These are phyloP conservation scores for Paraescarpia echinospica DNA, from an alignment of 1,140 invertebrate genomes.

Conservation along the genomic window DNA sequence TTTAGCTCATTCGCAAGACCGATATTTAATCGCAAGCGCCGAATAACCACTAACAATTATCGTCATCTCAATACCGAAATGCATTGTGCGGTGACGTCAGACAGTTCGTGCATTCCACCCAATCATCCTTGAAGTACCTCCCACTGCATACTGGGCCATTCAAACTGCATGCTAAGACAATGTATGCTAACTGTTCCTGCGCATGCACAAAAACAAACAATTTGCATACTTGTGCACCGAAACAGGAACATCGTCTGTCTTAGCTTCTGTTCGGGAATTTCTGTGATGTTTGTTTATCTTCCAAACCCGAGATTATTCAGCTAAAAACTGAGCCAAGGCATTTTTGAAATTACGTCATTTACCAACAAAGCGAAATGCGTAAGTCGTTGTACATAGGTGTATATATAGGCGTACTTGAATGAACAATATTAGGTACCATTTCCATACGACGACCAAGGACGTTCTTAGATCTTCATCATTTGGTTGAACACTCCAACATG, in stretches of 20 bases:
- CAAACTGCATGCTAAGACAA: not conserved
- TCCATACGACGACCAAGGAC: not conserved
- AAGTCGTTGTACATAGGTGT: not conserved
- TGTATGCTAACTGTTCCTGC: not conserved
- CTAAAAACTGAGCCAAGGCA: not conserved
- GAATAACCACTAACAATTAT: not conserved
- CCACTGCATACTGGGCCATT: not conserved
- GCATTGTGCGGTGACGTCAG: not conserved
- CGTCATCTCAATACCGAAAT: conserved; percentile 12
- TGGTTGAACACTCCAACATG: not conserved
- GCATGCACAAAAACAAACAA: not conserved
- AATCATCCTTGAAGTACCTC: not conserved
- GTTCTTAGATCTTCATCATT: not conserved
- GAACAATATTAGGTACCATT: not conserved
- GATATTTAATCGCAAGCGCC: conserved; percentile 11
- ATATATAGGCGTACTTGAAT: no score
- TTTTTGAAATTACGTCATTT: not conserved
- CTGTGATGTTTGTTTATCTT: not conserved
- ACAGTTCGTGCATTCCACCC: not conserved
- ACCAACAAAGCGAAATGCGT: not conserved
- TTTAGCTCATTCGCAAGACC: conserved; percentile 15
- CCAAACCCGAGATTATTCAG: not conserved
- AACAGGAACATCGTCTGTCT: not conserved
- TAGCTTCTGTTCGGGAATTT: not conserved
- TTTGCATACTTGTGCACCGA: not conserved